Evolutionary conservation across 2,113 vertebrate species (phyloP).

Genomic region (Nyctibius bracteatus): DNA sequence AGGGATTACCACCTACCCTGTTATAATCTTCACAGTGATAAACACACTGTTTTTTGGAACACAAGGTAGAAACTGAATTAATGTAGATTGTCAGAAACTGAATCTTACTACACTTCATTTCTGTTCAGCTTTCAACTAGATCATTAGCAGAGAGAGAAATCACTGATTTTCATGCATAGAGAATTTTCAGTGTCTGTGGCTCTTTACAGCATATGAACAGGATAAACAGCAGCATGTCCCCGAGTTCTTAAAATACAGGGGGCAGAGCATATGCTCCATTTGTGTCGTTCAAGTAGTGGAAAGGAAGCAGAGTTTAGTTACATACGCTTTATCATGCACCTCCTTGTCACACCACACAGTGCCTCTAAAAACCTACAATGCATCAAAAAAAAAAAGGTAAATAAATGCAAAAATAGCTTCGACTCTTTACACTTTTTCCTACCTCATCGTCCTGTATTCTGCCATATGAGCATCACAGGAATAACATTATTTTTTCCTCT

Average conservation of each 20-base stretch:
- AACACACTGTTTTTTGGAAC: background rate
- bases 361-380: background rate
- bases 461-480: background rate
- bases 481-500: background rate
- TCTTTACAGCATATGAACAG: background rate
- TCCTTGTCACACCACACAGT: background rate
- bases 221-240: background rate
- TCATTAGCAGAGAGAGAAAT: background rate
- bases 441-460: background rate
- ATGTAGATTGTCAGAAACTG: background rate
- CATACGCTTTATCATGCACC: background rate
- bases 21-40: background rate
- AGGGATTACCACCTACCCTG: conserved; percentile 21
- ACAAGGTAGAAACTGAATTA: background rate
- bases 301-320: background rate
- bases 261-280: background rate
- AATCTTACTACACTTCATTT: background rate
- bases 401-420: background rate
- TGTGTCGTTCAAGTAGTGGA: background rate
- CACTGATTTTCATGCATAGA: background rate
- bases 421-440: background rate
- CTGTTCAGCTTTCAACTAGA: background rate
- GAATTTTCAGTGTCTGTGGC: background rate
- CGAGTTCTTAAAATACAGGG: background rate
- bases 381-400: background rate